phyloP scores from a whole-genome alignment of 1,140 invertebrate genomes.

The Maconellicoccus hirsutus region DNA sequence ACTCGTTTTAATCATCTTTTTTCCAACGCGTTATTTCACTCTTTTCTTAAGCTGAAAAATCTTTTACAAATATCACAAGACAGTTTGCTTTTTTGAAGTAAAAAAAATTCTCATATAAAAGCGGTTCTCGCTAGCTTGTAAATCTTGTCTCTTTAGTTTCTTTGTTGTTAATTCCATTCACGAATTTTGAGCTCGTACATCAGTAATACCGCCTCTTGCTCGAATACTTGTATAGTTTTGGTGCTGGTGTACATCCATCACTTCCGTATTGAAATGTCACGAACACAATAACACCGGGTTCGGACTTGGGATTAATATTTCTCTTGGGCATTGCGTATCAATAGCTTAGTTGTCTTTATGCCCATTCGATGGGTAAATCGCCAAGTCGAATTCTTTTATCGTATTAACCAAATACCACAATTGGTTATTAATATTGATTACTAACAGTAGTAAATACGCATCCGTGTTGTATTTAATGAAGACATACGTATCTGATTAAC shows the following conservation, averaged over 20 bases:
- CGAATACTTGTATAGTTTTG: neutral
- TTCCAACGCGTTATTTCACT: too few species aligned
- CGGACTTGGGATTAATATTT: neutral
- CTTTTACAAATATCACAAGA: neutral
- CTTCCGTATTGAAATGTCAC: slow-evolving; percentile 7
- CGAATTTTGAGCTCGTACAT: neutral
- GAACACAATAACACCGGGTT: neutral
- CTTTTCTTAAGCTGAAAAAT: too few species aligned
- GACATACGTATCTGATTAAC: neutral
- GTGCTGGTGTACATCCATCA: neutral
- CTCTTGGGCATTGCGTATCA: neutral
- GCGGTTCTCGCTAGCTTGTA: neutral
- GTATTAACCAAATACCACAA: neutral
- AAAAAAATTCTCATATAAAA: neutral
- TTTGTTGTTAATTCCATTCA: slow-evolving; percentile 9
- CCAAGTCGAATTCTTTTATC: too few species aligned
- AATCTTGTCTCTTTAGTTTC: neutral
- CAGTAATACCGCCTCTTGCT: neutral
- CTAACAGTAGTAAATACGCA: neutral
- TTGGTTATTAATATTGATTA: neutral
- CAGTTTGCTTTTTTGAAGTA: neutral
- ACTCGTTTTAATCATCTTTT: neutral
- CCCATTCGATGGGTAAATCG: neutral
- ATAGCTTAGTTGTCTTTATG: neutral
- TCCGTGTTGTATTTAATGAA: neutral